Base-by-base conservation (phyloP, 2,113 vertebrate genomes). In the Hippoglossus stenolepis region DNA sequence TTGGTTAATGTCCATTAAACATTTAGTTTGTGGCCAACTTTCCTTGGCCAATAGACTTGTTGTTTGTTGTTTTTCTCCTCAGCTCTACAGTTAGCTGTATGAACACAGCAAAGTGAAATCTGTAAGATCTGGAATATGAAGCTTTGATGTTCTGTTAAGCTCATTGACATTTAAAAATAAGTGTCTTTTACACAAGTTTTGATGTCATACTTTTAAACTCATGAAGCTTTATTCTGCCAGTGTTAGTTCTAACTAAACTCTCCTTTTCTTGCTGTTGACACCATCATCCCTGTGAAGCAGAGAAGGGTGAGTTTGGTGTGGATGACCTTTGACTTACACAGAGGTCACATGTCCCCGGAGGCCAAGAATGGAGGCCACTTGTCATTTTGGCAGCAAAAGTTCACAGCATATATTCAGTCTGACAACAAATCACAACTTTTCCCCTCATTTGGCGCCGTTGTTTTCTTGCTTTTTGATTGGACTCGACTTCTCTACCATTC, bases 271-370 rank as follows among this genome's bases (percentile, higher is more conserved):
- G 14, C 6, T 23, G 15, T 47, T 18, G 4, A 26, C 11, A 4
- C 15, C 24, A 26, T n/a, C 47, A 21, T 70, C 24, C 51, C 40
- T 4, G 9, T 65, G 24, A 43, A 45, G 54, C 58, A 62, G 28
- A 58, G 71, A 68, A 71, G 84, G 79, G 80, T 79, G 82, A 83
- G 77, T 70, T 65, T 71, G 26, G 85, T 87, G 79, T 65, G 69
- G 79, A 82, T 89, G 80, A 72, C 77, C 72, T 85, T 73, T 89
- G 75, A 87, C 80, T 21, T 40, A 3, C 31, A 54, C 28, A 11
- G 43, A 67, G 70, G 64, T 73, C 79, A 73, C 45, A 31, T 31
- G 31, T 31, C 31, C 31, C 31, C 31, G 26, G 56, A 70, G 85
- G 84, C 65, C 62, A 24, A 4, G 24, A 61, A 15, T 26, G 38